phyloP scores from a whole-genome alignment of 2,888 invertebrate species.

The Platycnemis pennipes region DNA sequence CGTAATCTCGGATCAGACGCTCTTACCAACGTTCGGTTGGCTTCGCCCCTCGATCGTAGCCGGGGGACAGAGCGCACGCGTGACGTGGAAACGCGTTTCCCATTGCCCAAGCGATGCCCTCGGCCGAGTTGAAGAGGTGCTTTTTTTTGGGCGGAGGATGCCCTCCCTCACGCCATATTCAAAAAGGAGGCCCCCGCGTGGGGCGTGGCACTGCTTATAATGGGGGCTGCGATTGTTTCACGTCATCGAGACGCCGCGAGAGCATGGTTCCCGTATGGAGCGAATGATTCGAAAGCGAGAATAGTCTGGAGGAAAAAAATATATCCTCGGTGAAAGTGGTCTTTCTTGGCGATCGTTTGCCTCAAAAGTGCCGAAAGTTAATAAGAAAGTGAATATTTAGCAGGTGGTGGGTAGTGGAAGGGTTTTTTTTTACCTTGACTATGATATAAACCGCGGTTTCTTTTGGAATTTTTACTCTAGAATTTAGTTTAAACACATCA shows the following conservation, averaged over 20 bases:
- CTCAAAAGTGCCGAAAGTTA: neutral
- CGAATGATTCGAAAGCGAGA: neutral
- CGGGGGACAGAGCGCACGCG: neutral
- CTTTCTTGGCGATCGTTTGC: neutral
- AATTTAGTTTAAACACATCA: too few species aligned
- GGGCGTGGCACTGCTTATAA: neutral
- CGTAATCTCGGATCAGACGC: constrained; percentile 31
- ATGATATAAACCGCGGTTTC: too few species aligned
- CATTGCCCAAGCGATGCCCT: neutral
- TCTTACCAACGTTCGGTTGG: neutral
- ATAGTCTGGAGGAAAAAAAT: neutral
- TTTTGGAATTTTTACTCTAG: too few species aligned
- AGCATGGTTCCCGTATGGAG: neutral
- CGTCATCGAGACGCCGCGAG: neutral
- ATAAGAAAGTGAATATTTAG: too few species aligned
- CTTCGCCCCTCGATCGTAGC: constrained; percentile 28
- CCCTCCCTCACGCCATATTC: neutral
- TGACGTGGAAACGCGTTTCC: neutral
- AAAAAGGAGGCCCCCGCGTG: neutral
- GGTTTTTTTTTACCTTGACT: too few species aligned
- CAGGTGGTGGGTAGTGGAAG: too few species aligned
- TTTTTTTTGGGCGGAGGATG: neutral
- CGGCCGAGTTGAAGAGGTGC: neutral
- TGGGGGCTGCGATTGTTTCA: neutral
- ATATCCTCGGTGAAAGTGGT: neutral